phyloP scores from a whole-genome alignment of 64 coral and sea anemone genomes.

The Pachyseris speciosa region DNA sequence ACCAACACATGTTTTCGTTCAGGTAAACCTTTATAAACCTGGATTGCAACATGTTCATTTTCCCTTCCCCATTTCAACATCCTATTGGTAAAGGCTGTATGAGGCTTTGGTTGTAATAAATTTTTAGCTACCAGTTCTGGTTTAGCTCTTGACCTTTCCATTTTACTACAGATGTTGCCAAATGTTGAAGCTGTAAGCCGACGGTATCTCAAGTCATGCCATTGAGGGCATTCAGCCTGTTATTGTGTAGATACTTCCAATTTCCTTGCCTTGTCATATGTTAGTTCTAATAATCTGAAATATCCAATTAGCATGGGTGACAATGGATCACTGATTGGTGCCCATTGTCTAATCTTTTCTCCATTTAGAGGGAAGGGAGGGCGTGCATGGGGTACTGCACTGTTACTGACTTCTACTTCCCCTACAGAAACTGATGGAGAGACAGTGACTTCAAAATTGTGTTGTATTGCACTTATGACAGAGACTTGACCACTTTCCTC shows the following conservation, averaged over 20 bases:
- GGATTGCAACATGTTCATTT: slow-evolving; percentile 57
- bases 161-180: slow-evolving; percentile 61
- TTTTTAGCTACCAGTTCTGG: slow-evolving; percentile 38
- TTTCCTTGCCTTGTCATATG: slow-evolving; percentile 44
- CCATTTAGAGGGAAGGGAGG: slow-evolving; percentile 73
- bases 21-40: slow-evolving; percentile 61
- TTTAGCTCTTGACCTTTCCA: slow-evolving; percentile 58
- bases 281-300: slow-evolving; percentile 39
- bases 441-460: neutral
- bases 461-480: neutral
- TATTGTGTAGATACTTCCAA: slow-evolving; percentile 44
- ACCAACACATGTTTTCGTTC: slow-evolving; percentile 44
- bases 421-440: neutral
- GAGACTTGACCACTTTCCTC: neutral
- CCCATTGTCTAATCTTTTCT: slow-evolving; percentile 49
- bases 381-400: slow-evolving; percentile 34
- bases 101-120: slow-evolving; percentile 55
- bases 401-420: neutral
- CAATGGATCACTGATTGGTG: slow-evolving; percentile 6
- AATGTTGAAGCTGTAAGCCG: slow-evolving; percentile 59
- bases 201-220: slow-evolving; percentile 49
- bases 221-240: slow-evolving; percentile 59
- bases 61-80: slow-evolving; percentile 70
- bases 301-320: slow-evolving; percentile 56
- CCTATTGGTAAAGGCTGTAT: slow-evolving; percentile 38